Percentiles rank a stretch among this genome's conserved stretches.
Evolutionary conservation across 2,113 vertebrate genomes (phyloP).

Genomic region (Talpa occidentalis): DNA sequence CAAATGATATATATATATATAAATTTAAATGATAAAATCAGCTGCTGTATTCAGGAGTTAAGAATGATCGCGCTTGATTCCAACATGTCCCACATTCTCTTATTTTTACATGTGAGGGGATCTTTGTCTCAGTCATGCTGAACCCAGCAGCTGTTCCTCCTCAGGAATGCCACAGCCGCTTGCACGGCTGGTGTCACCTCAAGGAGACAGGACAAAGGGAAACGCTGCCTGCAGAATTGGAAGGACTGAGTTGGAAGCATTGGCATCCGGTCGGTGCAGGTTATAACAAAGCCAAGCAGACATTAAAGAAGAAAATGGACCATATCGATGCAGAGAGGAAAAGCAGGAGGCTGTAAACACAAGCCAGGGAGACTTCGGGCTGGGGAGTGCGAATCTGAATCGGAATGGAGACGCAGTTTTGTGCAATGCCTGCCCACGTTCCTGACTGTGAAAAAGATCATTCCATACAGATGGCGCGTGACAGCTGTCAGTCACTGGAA

Average conservation of each 20-base stretch:
- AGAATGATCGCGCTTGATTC: background rate
- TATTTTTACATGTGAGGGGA: background rate
- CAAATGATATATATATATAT: too few relatives aligned
- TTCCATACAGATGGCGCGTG: background rate
- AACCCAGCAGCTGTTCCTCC: background rate
- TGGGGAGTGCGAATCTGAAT: background rate
- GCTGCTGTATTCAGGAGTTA: background rate
- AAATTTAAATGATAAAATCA: background rate
- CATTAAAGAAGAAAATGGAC: background rate
- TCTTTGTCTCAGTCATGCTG: background rate
- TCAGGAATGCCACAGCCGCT: too few relatives aligned
- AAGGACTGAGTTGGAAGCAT: background rate
- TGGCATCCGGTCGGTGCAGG: accelerated
- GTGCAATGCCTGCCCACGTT: background rate
- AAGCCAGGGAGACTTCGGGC: background rate
- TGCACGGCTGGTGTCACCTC: accelerated
- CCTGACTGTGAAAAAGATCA: background rate
- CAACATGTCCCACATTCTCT: background rate
- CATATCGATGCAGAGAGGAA: background rate
- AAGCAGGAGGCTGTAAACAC: background rate
- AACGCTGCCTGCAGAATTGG: accelerated
- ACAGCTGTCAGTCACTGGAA: background rate
- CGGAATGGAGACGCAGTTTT: background rate
- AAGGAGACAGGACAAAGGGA: background rate
- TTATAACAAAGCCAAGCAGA: background rate